These are phyloP conservation scores for Falco berigora DNA, from an alignment of 2,797 vertebrate species.

Conservation along the genomic window DNA sequence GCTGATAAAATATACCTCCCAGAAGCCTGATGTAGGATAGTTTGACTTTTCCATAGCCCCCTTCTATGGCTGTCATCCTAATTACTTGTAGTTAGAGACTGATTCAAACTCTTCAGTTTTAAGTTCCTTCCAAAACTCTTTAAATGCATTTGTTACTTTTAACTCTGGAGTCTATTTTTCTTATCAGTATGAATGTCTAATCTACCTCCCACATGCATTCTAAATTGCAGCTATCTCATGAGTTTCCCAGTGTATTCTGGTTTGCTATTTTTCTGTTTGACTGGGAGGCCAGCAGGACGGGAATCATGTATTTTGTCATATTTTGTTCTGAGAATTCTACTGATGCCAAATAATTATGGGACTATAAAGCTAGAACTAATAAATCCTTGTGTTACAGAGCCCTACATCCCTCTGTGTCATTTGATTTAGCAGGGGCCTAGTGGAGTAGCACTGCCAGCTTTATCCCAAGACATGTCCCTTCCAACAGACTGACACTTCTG, in stretches of 20 bases:
- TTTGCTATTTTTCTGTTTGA: not conserved
- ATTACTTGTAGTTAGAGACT: not conserved
- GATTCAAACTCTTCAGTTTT: not conserved
- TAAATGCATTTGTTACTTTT: not conserved
- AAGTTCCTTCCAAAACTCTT: not conserved
- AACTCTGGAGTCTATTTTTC: not conserved
- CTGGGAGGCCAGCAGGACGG: not conserved
- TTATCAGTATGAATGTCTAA: not conserved
- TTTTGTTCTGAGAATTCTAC: not conserved
- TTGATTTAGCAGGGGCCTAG: not conserved
- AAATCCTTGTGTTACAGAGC: not conserved
- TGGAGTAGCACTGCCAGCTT: not conserved
- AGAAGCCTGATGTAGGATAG: not conserved
- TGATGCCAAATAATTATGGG: not conserved
- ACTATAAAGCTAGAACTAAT: not conserved
- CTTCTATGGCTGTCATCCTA: not conserved
- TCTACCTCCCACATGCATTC: not conserved
- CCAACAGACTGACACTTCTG: not conserved
- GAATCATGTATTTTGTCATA: not conserved
- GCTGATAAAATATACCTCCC: not conserved
- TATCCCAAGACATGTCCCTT: not conserved
- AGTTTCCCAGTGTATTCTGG: not conserved
- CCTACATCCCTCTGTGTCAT: not conserved
- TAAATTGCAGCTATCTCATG: not conserved
- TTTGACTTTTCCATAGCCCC: not conserved